Percentiles rank a stretch among this genome's conserved stretches.
Evolutionary conservation across 2,888 invertebrate species (phyloP).

Genomic region (Trissoscelio sp.): DNA sequence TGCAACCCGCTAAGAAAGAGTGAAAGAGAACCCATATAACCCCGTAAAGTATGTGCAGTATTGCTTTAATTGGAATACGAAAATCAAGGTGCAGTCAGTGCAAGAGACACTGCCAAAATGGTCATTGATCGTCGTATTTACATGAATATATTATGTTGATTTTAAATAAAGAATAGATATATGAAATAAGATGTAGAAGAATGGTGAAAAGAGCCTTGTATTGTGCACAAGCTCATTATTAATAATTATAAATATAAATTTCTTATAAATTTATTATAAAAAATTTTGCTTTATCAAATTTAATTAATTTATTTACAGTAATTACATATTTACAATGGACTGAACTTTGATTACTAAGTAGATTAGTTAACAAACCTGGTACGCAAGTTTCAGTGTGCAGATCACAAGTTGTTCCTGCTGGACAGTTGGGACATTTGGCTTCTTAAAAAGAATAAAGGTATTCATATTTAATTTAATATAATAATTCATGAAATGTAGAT

Average conservation of each 20-base stretch:
- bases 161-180: slow-evolving; percentile 8
- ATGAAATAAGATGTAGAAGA: slow-evolving; percentile 16
- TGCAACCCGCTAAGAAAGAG: slow-evolving; percentile 89
- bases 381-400: slow-evolving; percentile 92
- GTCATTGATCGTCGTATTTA: slow-evolving; percentile 50
- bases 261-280: background rate
- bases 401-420: slow-evolving; percentile 91
- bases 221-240: slow-evolving; percentile 48
- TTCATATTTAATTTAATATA: too few species aligned
- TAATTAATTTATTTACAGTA: slow-evolving; percentile 77
- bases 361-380: slow-evolving; percentile 86
- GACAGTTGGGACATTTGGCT: slow-evolving; percentile 86
- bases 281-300: background rate
- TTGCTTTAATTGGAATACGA: slow-evolving; percentile 48
- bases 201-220: slow-evolving; percentile 45
- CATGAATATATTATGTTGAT: slow-evolving; percentile 9
- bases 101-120: slow-evolving; percentile 49
- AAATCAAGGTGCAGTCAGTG: slow-evolving; percentile 64
- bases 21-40: slow-evolving; percentile 79
- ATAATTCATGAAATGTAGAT: too few species aligned
- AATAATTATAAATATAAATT: background rate
- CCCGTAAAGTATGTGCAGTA: slow-evolving; percentile 76
- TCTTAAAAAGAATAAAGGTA: too few species aligned
- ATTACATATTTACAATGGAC: slow-evolving; percentile 79
- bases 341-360: slow-evolving; percentile 26